Percentiles rank a stretch among this genome's conserved stretches.
phyloP scores from a whole-genome alignment of 53 echinoderm and acorn worm genomes.

The Astropecten irregularis region DNA sequence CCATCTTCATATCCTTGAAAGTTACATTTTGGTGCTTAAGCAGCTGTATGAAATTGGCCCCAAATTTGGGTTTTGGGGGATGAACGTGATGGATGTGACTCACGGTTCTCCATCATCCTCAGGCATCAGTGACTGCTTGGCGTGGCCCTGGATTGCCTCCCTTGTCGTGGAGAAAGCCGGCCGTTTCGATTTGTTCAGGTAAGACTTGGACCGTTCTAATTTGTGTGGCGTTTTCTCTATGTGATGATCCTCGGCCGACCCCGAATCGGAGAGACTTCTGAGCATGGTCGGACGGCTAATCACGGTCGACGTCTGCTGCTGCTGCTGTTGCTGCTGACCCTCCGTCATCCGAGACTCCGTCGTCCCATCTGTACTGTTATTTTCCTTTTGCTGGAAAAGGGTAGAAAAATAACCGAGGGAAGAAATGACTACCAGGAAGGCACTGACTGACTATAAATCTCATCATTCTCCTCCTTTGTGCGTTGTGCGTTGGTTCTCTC shows the following conservation, averaged over 20 bases:
- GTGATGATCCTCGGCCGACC: slow-evolving; percentile 5
- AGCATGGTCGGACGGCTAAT: slow-evolving; percentile 33
- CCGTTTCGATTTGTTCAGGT: slow-evolving; percentile 79
- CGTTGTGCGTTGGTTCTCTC: too few species aligned
- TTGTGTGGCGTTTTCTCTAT: slow-evolving; percentile 50
- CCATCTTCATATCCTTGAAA: too few species aligned
- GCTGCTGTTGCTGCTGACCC: slow-evolving; percentile 19
- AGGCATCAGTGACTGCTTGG: slow-evolving; percentile 60
- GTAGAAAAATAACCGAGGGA: too few species aligned
- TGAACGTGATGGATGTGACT: slow-evolving; percentile 36
- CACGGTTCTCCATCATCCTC: slow-evolving; percentile 87
- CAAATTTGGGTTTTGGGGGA: too few species aligned
- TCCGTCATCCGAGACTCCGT: slow-evolving; percentile 5
- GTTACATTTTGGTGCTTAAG: too few species aligned
- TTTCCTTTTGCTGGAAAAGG: background rate
- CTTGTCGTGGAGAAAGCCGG: slow-evolving; percentile 90
- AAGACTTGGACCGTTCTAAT: slow-evolving; percentile 86
- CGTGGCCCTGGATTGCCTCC: slow-evolving; percentile 93
- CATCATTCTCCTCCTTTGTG: too few species aligned
- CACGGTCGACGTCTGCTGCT: slow-evolving; percentile 13
- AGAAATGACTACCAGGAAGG: too few species aligned
- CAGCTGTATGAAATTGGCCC: too few species aligned
- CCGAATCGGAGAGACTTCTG: slow-evolving; percentile 32
- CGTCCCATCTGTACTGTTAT: slow-evolving; percentile 41
- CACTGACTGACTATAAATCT: too few species aligned